Evolutionary conservation across 2,797 vertebrate species (phyloP).

Genomic region (Squalus acanthias): DNA sequence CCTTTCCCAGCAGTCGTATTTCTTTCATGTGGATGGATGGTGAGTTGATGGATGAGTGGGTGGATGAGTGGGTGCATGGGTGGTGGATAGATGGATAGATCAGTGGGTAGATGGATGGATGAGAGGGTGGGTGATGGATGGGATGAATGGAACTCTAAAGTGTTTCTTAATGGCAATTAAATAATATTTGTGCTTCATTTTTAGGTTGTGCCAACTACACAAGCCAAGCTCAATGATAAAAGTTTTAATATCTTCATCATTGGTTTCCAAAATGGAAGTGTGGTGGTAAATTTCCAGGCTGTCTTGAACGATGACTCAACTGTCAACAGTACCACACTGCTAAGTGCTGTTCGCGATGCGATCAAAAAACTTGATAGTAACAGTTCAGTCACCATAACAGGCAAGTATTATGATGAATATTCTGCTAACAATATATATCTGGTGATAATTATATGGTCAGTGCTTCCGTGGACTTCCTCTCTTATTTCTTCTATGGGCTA

Average conservation of each 20-base stretch:
- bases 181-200: not conserved
- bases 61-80: not conserved
- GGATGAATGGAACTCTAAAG: not conserved
- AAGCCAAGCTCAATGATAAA: conserved; percentile 16
- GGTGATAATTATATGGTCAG: not conserved
- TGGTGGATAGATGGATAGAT: not conserved
- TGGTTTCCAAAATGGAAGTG: conserved; percentile 49
- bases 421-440: not conserved
- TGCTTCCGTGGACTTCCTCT: not conserved
- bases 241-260: conserved; percentile 42
- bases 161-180: not conserved
- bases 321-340: not conserved
- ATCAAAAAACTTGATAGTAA: not conserved
- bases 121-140: not conserved
- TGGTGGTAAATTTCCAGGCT: conserved; percentile 45
- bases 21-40: not conserved
- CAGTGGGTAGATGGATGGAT: not conserved
- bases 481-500: not conserved
- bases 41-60: not conserved
- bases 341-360: not conserved
- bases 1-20: not conserved
- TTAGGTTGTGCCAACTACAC: conserved; percentile 46
- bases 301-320: conserved; percentile 36
- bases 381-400: not conserved
- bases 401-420: not conserved